Base-by-base conservation (phyloP, 2,888 invertebrate species). In the Apodemia mormo region DNA sequence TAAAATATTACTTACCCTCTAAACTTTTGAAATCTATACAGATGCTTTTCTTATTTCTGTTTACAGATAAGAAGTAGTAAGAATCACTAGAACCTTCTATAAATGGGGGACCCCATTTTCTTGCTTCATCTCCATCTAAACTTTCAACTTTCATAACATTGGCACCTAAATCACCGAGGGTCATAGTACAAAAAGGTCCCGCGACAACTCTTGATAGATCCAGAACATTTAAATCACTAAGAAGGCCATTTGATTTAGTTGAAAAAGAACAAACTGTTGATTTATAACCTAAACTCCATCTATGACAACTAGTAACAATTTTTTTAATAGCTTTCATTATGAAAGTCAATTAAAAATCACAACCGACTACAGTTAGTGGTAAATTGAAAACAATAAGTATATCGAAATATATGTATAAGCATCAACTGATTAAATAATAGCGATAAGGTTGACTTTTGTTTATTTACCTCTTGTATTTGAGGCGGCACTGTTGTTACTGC, bases 31-130 rank as follows among this genome's bases (percentile, higher is more conserved):
- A 89, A 88, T 99, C 96, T 68, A 99, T 92, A 80, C 97, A 97
- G 45, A 98, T 92, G 86, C 99, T 99, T 86, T 97, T 97, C 88
- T 99, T 99, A 84, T 99, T 99, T 72, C 99, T 95, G 89, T 99
- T 99, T 5, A 97, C 94, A n/a, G 96, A 94, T 33, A 97, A 85
- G 84, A 97, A 99, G 82, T 99, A 99, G 69, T 96, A 95, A 0
- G 97, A 93, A 79, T 97, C 96, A 2, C 94, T 94, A 65, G 93
- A 92, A 37, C 94, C 91, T 7, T 95, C 77, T 2, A 96, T 82
- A 82, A 97, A 98, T 0, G 99, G 99, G 0, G 99, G 99, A 0
- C 98, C 98, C 98, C 99, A 99, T 73, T 95, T 95, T 67, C 99
- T 94, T 0, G 97, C 95, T 80, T 99, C 99, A 85, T 99, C 99